Percentiles rank a stretch among this genome's conserved stretches.
These are phyloP conservation scores for Carettochelys insculpta DNA, from an alignment of 2,113 vertebrate species.

Conservation along the genomic window DNA sequence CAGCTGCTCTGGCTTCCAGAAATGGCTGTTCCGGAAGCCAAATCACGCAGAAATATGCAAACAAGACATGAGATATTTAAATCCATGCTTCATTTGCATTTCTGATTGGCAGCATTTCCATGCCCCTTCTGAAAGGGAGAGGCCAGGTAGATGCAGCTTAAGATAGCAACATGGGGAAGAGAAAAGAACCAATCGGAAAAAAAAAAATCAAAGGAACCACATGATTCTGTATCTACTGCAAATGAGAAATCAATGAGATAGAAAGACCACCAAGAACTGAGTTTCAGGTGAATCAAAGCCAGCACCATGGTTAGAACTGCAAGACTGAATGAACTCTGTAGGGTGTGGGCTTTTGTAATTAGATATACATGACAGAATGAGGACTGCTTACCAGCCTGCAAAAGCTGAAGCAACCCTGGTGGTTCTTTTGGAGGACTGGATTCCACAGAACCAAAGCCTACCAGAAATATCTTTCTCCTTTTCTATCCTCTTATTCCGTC, in stretches of 20 bases:
- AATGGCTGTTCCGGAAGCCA: too few species aligned
- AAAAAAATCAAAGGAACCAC: neutral
- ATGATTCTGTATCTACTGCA: neutral
- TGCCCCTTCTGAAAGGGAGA: too few species aligned
- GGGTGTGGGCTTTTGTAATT: slow-evolving; percentile 40
- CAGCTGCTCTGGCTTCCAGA: too few species aligned
- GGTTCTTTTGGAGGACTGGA: slow-evolving; percentile 34
- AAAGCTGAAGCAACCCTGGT: slow-evolving; percentile 34
- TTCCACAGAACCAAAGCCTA: slow-evolving; percentile 7
- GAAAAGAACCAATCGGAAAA: neutral
- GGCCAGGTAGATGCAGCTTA: too few species aligned
- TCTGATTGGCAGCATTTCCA: too few species aligned
- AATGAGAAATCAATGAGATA: slow-evolving; percentile 9
- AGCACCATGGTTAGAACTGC: neutral
- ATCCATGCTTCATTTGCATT: too few species aligned
- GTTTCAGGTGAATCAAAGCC: slow-evolving; percentile 13
- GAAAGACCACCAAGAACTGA: neutral
- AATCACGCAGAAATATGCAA: too few species aligned
- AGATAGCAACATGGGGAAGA: neutral
- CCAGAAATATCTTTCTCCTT: neutral
- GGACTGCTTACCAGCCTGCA: slow-evolving; percentile 40
- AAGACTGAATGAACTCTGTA: neutral
- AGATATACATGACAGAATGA: slow-evolving; percentile 20
- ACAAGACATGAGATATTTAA: too few species aligned
- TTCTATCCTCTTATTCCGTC: neutral